Percentiles rank a stretch among this genome's conserved stretches.
These are phyloP conservation scores for Aplodontia rufa DNA, from an alignment of 2,113 vertebrate species.

Conservation along the genomic window DNA sequence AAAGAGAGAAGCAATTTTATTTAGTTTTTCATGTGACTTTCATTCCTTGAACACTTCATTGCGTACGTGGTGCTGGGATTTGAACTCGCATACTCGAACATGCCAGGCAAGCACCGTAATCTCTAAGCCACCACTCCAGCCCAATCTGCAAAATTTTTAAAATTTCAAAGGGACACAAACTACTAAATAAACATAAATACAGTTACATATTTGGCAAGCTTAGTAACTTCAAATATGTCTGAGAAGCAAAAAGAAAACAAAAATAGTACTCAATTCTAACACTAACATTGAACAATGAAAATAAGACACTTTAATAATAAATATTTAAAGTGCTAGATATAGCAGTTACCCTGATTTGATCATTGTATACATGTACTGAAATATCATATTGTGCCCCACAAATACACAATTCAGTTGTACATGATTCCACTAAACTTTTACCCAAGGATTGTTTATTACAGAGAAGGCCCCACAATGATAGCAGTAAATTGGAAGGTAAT, in stretches of 20 bases:
- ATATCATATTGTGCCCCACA: neutral
- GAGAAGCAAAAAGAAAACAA: neutral
- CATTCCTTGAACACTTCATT: too few species aligned
- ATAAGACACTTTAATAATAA: neutral
- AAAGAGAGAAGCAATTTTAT: too few species aligned
- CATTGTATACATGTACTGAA: neutral
- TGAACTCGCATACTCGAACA: too few species aligned
- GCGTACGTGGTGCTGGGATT: too few species aligned
- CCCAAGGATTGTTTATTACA: neutral
- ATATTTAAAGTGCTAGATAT: neutral
- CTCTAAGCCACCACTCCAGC: too few species aligned
- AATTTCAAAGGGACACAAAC: slow-evolving; percentile 22
- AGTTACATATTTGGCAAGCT: slow-evolving; percentile 36
- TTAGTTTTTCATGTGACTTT: too few species aligned
- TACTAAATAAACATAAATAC: slow-evolving; percentile 3
- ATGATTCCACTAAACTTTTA: neutral
- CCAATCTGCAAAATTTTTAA: slow-evolving; percentile 38
- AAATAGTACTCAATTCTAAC: slow-evolving; percentile 35
- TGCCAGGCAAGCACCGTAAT: too few species aligned
- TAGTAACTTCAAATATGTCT: slow-evolving; percentile 1
- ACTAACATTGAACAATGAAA: neutral
- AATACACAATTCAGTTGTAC: neutral
- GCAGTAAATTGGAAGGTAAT: neutral
- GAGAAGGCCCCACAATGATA: neutral
- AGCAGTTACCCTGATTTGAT: neutral